These are phyloP conservation scores for Rotaria socialis DNA, from an alignment of 2,888 invertebrate genomes.

Conservation along the genomic window DNA sequence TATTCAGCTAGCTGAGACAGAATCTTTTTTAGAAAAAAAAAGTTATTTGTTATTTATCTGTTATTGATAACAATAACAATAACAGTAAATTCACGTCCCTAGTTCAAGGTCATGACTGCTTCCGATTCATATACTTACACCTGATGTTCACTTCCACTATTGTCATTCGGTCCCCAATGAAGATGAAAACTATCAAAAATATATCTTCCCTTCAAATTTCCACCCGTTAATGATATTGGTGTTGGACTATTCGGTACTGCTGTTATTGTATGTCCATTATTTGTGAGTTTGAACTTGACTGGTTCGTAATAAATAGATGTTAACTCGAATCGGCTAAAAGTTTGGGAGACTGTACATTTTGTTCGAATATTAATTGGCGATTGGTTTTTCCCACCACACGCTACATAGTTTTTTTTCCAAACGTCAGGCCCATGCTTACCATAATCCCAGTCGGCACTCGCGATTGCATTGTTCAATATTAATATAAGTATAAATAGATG, in stretches of 20 bases:
- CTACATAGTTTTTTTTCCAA: background rate
- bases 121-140: background rate
- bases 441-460: background rate
- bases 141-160: background rate
- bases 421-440: background rate
- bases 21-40: no score
- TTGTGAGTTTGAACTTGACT: background rate
- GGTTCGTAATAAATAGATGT: background rate
- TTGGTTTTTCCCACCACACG: background rate
- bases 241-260: no score
- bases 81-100: no score
- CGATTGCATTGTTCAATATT: background rate
- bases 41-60: no score
- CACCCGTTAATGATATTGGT: background rate
- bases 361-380: conserved; percentile 6
- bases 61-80: no score
- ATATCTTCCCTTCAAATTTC: background rate
- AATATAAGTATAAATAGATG: background rate
- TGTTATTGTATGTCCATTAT: conserved; percentile 13
- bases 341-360: background rate
- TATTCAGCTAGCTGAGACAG: no score
- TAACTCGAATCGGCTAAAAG: background rate
- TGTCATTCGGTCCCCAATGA: background rate
- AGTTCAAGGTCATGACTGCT: no score
- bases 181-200: background rate